Base-by-base conservation (phyloP, 2,888 invertebrate genomes). In the Chrysomela aeneicollis region DNA sequence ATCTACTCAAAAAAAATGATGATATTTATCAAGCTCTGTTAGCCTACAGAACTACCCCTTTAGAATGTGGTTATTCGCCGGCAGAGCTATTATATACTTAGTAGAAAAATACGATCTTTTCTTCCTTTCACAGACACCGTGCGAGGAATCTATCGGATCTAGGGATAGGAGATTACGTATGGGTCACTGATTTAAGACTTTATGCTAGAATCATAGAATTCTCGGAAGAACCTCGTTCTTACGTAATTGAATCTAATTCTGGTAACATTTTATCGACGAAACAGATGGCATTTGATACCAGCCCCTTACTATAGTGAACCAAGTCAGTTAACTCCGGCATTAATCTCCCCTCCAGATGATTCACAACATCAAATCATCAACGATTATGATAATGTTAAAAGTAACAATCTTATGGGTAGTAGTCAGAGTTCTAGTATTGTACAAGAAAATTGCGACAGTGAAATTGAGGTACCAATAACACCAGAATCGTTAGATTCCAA, bases 241-340 rank as follows among this genome's bases (percentile, higher is more conserved):
- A 50, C 59, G n/a, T 58, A 35, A 51, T 57, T 21, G 57, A 59
- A 50, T 47, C 57, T 18, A 21, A 63, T 51, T 57, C 17, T 10
- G 63, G 63, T 12, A 1, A 42, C 37, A 54, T n/a, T 30, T 17
- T 59, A 59, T 22, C 2, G 63, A n/a, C 55, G 63, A 18, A 63
- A 63, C n/a, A 49, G 63, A 15, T 63, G 63, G 58, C 51, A 63
- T 35, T 35, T 63, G 17, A 63, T 63, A 21, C 52, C 52, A 32
- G 58, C 58, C 17, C 58, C 49, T 2, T 59, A 63, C 59, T 59
- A 57, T 49, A 54, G 46, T 58, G 61, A 54, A 54, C 64, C 55
- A 51, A 57, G 52, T 26, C 21, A 54, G 15, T 54, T 54, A 3
- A 6, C 35, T 54, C 18, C 54, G 17, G 18, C 32, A 1, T 17